Evolutionary conservation across 2,113 vertebrate genomes (phyloP).

Genomic region (Phoenicopterus ruber): DNA sequence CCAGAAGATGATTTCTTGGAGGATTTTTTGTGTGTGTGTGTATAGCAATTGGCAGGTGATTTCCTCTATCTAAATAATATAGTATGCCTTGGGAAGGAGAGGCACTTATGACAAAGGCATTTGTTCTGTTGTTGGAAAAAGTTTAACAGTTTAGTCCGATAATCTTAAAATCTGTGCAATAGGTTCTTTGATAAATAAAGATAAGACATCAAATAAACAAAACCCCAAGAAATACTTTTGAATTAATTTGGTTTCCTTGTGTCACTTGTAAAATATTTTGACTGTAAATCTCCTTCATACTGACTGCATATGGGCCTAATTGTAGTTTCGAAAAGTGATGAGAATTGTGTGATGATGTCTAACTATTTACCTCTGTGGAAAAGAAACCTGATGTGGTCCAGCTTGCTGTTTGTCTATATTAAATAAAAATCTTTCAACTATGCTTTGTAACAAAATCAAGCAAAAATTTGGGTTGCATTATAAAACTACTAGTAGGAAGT

Average conservation of each 20-base stretch:
- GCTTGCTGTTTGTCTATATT: not conserved
- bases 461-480: not conserved
- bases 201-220: not conserved
- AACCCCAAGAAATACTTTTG: not conserved
- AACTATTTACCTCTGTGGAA: not conserved
- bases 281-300: not conserved
- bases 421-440: not conserved
- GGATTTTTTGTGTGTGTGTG: not conserved
- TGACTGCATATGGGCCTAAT: not conserved
- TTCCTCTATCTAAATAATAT: not conserved
- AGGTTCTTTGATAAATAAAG: not conserved
- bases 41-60: not conserved
- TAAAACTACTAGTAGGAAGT: not conserved
- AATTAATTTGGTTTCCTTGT: not conserved
- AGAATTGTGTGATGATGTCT: not conserved
- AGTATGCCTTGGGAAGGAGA: not conserved
- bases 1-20: not conserved
- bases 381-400: not conserved
- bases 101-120: accelerated
- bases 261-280: not conserved
- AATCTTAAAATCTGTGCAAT: not conserved
- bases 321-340: not conserved
- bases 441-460: not conserved
- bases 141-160: not conserved
- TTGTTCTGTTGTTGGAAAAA: not conserved